phyloP scores from a whole-genome alignment of 1,140 invertebrate genomes.

The Ceratitis capitata region DNA sequence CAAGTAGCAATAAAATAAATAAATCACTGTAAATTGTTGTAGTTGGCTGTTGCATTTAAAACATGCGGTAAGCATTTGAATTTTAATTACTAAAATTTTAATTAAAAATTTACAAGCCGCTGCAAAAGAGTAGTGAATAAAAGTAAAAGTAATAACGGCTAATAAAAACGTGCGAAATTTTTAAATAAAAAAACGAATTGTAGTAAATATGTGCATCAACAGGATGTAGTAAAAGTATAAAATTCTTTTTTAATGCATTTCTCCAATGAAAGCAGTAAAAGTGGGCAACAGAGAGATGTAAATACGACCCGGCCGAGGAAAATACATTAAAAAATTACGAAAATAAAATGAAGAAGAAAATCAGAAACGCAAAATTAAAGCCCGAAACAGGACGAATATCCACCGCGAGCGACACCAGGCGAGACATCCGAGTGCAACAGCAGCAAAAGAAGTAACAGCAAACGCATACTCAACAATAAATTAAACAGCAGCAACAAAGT shows the following conservation, averaged over 20 bases:
- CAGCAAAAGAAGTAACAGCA: neutral
- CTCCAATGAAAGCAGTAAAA: neutral
- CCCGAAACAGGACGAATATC: neutral
- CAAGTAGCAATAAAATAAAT: neutral
- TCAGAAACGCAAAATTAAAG: neutral
- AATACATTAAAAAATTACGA: neutral
- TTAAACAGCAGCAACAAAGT: neutral
- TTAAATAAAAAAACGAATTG: neutral
- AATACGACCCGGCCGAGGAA: neutral
- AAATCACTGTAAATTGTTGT: neutral
- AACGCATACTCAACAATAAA: neutral
- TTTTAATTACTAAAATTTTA: neutral
- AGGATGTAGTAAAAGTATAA: too few relatives aligned
- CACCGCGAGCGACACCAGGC: neutral
- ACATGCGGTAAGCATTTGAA: neutral
- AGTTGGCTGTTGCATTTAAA: neutral
- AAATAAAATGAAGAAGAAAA: neutral
- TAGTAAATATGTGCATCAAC: too few relatives aligned
- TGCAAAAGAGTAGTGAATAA: neutral
- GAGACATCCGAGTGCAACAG: neutral
- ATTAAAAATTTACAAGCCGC: neutral
- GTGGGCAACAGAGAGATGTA: too few relatives aligned
- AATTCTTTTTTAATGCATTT: too few relatives aligned
- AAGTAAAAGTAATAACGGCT: neutral
- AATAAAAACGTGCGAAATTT: neutral